Evolutionary conservation across 2,888 invertebrate species (phyloP).

Genomic region (Drosophila fungiperda): DNA sequence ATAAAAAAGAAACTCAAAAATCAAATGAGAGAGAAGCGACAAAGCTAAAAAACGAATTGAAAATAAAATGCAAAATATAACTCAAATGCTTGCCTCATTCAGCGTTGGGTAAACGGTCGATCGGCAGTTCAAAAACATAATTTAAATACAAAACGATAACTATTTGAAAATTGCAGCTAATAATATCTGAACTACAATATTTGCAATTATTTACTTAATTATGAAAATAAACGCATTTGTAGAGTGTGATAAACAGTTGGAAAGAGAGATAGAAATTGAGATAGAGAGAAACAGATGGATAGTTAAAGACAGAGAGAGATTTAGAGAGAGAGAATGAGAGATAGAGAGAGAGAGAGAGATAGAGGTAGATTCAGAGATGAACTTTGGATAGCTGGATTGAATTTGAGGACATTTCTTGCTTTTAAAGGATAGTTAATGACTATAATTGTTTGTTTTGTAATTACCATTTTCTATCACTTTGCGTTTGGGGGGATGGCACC

Average conservation of each 20-base stretch:
- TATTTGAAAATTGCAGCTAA: slow-evolving; percentile 47
- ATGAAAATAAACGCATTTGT: slow-evolving; percentile 57
- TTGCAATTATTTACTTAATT: slow-evolving; percentile 51
- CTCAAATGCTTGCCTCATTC: slow-evolving; percentile 35
- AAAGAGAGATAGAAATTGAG: slow-evolving; percentile 28
- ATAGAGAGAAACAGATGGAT: slow-evolving; percentile 1
- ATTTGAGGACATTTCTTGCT: slow-evolving; percentile 23
- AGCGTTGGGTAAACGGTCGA: slow-evolving; percentile 39
- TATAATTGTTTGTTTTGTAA: slow-evolving; percentile 77
- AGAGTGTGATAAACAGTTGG: slow-evolving; percentile 34
- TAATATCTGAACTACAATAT: slow-evolving; percentile 63
- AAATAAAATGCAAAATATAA: slow-evolving; percentile 28
- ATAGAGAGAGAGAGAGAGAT: slow-evolving; percentile 26
- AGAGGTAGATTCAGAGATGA: slow-evolving; percentile 39
- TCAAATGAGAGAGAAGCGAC: slow-evolving; percentile 48
- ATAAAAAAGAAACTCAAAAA: slow-evolving; percentile 38
- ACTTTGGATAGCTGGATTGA: slow-evolving; percentile 50
- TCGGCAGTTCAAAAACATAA: slow-evolving; percentile 34
- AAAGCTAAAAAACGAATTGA: slow-evolving; percentile 34
- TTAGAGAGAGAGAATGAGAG: slow-evolving; percentile 19
- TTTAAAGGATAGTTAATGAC: slow-evolving; percentile 66
- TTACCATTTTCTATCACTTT: slow-evolving; percentile 84
- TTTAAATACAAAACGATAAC: slow-evolving; percentile 25
- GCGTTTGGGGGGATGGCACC: slow-evolving; percentile 80
- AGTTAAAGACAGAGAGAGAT: not conserved